Evolutionary conservation across 2,113 vertebrate genomes (phyloP).

Genomic region (Dicentrarchus labrax): DNA sequence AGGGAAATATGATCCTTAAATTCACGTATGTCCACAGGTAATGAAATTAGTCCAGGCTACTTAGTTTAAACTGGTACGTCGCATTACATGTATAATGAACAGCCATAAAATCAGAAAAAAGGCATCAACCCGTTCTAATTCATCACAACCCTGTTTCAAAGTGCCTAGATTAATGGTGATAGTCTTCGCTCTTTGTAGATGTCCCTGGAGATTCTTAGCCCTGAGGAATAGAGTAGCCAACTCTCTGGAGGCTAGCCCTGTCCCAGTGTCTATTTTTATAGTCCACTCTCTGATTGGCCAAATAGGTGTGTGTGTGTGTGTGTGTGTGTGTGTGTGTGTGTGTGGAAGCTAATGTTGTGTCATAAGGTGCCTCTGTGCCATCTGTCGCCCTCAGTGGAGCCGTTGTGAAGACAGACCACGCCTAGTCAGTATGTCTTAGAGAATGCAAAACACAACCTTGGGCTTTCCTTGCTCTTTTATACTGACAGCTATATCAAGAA

Average conservation of each 20-base stretch:
- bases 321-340: conserved; percentile 74
- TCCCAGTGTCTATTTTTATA: conserved; percentile 79
- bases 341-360: conserved; percentile 75
- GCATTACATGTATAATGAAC: conserved; percentile 26
- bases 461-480: conserved; percentile 68
- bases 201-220: conserved; percentile 65
- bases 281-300: conserved; percentile 75
- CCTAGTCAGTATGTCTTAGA: conserved; percentile 58
- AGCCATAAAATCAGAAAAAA: conserved; percentile 46
- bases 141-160: conserved; percentile 46
- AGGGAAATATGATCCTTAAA: conserved; percentile 25
- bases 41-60: conserved; percentile 29
- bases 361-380: conserved; percentile 82
- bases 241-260: conserved; percentile 71
- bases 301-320: conserved; percentile 65
- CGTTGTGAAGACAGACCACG: conserved; percentile 67
- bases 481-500: conserved; percentile 36
- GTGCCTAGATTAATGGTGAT: conserved; percentile 39
- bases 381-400: conserved; percentile 81
- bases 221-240: conserved; percentile 65
- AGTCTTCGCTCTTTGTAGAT: conserved; percentile 29
- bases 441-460: conserved; percentile 75
- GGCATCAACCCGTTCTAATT: conserved; percentile 23
- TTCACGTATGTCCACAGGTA: conserved; percentile 34
- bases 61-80: conserved; percentile 14